These are phyloP conservation scores for Microctenopoma stevenorrisi DNA, from an alignment of 2,797 vertebrate species.

Conservation along the genomic window DNA sequence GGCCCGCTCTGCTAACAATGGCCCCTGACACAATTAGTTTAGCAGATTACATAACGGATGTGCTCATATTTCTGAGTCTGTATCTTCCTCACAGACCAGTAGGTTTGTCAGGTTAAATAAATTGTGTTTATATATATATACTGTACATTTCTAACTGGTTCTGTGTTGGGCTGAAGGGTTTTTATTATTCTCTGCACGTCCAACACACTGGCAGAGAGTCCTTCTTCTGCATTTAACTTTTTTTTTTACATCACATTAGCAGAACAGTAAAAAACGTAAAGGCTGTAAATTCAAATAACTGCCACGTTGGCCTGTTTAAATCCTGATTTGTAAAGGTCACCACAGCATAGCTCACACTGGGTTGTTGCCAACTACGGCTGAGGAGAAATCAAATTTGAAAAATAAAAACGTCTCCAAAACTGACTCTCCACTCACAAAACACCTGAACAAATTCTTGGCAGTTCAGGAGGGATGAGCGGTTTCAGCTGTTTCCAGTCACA, in stretches of 20 bases:
- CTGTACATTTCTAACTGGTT: neutral
- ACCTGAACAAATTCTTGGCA: constrained; percentile 19
- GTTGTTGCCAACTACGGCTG: constrained; percentile 19
- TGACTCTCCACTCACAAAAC: constrained; percentile 21
- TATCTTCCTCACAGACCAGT: constrained; percentile 13
- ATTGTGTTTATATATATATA: neutral
- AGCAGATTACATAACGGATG: constrained; percentile 53
- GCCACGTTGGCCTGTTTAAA: constrained; percentile 45
- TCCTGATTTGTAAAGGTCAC: constrained; percentile 62
- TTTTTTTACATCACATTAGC: constrained; percentile 41
- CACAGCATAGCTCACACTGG: constrained; percentile 37
- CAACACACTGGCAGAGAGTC: constrained; percentile 9
- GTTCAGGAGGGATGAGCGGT: constrained; percentile 24
- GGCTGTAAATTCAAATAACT: constrained; percentile 45
- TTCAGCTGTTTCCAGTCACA: constrained; percentile 37
- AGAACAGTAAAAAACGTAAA: constrained; percentile 29
- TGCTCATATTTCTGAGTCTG: constrained; percentile 16
- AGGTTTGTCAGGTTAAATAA: neutral
- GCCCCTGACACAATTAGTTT: constrained; percentile 60
- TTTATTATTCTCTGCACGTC: constrained; percentile 19
- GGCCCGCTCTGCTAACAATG: constrained; percentile 62
- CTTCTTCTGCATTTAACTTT: constrained; percentile 30
- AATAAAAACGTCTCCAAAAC: constrained; percentile 24
- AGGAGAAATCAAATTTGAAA: constrained; percentile 32
- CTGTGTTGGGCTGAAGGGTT: neutral